Base-by-base conservation (phyloP, 2,888 invertebrate species). In the Tenthredo livida region DNA sequence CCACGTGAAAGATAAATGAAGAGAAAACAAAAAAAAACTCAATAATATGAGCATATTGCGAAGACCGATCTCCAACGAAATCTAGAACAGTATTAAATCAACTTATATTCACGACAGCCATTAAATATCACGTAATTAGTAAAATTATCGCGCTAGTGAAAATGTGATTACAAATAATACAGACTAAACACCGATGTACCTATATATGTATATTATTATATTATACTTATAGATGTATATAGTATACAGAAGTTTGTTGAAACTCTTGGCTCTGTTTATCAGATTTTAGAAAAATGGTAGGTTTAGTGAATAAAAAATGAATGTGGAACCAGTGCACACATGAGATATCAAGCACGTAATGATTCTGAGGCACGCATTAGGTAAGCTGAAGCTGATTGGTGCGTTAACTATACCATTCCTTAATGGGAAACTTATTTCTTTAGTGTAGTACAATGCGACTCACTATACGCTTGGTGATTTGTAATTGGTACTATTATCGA, bases 61-160 rank as follows among this genome's bases (percentile, higher is more conserved):
- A 37, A 21, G 3, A 75, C 47, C 43, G 75, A 47, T 50, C 25
- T 15, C 25, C 6, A 0, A 15, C 33, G 21, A 21, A 40, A 40
- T 73, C 47, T 75, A 12, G 2, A 21, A 17, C 75, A 75, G 75
- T 75, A 75, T 75, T 75, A 75, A n/a, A 73, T 43, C 37, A 40
- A n/a, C 21, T 73, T 12, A 37, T 10, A 40, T 40, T 29, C 3
- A 67, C 67, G 33, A 25, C 67, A 15, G 29, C 29, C 4, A n/a
- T n/a, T n/a, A 70, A 17, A n/a, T 37, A 10, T 37, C 33, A 15
- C 37, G 12, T 29, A 37, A 70, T 70, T 25, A 61, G n/a, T 25
- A 25, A 61, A 61, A 61, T 25, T 61, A 25, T 25, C 25, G 12
- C 61, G 12, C 25, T 25, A 25, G 61, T 61, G 67, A 37, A 37